These are phyloP conservation scores for Dicrostonyx torquatus DNA, from an alignment of 2,797 vertebrate species.

Conservation along the genomic window DNA sequence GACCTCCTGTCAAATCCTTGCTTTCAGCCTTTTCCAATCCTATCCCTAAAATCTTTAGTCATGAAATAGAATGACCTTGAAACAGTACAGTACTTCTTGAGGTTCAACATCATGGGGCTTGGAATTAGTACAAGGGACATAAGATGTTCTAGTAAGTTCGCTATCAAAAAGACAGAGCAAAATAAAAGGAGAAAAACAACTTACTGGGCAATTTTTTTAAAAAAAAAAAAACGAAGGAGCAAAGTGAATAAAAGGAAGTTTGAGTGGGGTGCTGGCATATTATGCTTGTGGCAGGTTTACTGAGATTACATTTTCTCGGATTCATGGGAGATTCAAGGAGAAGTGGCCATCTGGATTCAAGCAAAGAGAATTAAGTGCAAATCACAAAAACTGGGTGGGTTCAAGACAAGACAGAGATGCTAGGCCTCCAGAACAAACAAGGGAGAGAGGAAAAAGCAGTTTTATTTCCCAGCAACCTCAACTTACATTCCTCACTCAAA, in stretches of 20 bases:
- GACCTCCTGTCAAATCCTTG: background rate
- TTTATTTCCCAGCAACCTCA: background rate
- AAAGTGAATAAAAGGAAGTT: background rate
- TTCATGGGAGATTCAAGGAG: background rate
- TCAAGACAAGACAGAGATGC: background rate
- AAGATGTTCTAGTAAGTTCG: background rate
- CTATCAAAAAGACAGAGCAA: background rate
- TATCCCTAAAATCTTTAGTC: background rate
- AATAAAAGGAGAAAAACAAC: background rate
- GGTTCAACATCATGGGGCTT: background rate
- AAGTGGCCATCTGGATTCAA: background rate
- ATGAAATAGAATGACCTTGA: slow-evolving; percentile 23
- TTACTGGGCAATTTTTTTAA: background rate
- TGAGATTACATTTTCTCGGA: background rate
- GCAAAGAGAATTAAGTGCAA: background rate
- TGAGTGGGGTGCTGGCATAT: no score
- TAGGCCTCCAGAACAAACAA: background rate
- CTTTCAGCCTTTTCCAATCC: background rate
- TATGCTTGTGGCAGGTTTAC: background rate
- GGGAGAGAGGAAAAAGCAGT: background rate
- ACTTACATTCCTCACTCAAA: background rate
- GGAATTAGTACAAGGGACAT: background rate
- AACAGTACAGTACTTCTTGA: background rate
- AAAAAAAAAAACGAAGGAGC: background rate
- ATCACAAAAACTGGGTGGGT: background rate